These are phyloP conservation scores for Halesus radiatus DNA, from an alignment of 1,140 invertebrate genomes.

Conservation along the genomic window DNA sequence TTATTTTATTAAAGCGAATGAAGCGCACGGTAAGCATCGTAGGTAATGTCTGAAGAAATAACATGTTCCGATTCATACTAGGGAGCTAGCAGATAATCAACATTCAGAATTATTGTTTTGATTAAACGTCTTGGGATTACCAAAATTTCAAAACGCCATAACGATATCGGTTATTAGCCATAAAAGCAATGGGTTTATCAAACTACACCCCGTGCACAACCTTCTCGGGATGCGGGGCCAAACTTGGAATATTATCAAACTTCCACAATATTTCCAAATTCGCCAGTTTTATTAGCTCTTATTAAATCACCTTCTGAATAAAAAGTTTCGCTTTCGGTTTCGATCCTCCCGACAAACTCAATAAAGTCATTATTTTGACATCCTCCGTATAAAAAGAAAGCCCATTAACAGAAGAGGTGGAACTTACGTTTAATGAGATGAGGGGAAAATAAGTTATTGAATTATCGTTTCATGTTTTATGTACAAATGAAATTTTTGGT, in stretches of 20 bases:
- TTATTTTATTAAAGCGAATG: too few relatives aligned
- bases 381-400: too few relatives aligned
- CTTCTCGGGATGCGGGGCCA: constrained; percentile 14
- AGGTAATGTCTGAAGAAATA: too few relatives aligned
- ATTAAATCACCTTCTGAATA: constrained; percentile 57
- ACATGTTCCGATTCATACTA: too few relatives aligned
- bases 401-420: background rate
- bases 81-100: background rate
- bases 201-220: constrained; percentile 19
- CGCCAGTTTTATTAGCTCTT: constrained; percentile 52
- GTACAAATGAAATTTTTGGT: background rate
- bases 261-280: constrained; percentile 56
- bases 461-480: background rate
- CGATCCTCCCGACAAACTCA: constrained; percentile 12
- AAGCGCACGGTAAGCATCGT: too few relatives aligned
- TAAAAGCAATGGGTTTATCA: constrained; percentile 55
- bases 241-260: constrained; percentile 52
- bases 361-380: background rate
- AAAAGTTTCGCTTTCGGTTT: constrained; percentile 45
- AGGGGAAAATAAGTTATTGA: background rate
- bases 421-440: constrained; percentile 6
- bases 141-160: constrained; percentile 50
- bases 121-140: background rate
- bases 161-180: constrained; percentile 57
- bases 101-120: constrained; percentile 31